Base-by-base conservation (phyloP, 1,140 invertebrate species). In the Eriocheir sinensis region DNA sequence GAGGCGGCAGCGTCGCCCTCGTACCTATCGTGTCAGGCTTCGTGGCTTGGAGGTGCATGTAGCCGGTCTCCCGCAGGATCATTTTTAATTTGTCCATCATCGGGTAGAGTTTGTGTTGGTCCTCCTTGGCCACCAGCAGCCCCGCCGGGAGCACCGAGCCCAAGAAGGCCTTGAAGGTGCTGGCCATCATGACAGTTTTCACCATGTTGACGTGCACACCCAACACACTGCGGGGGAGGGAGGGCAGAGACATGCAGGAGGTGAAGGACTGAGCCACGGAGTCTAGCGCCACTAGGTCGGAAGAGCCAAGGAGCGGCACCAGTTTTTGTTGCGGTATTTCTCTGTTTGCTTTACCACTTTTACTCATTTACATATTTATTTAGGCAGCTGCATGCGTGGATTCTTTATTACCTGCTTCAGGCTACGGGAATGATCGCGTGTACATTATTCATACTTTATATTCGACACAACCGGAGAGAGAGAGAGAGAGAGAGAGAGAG, bases 1-100 rank as follows among this genome's bases (percentile, higher is more conserved):
- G n/a, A n/a, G n/a, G n/a, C n/a, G n/a, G n/a, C n/a, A n/a, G 15
- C 9, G 2, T 6, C 6, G 6, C 53, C n/a, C 6, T 72, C 93
- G 15, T 3, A 94, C 93, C 98, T 93, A 99, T 97, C 21, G 99
- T 99, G 96, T 99, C 98, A 12, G 99, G 99, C 96, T 99, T 99
- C 0, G 98, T 98, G 2, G 98, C 97, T 97, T 99, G 99, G 48
- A 99, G 96, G 96, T 99, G 97, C 36, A 98, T 96, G 96, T 99
- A 99, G 17, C 98, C 99, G 81, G 96, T 96, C 96, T 99, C 98
- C 96, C 97, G 97, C 0, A 98, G 15, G 0, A 98, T 2, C 88
- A 93, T 93, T 3, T 88, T 83, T 9, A 97, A 97, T 0, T 97
- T 94, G 21, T 97, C 95, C 0, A 96, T 96, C 6, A 98, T 53